Evolutionary conservation across 1,140 invertebrate genomes (phyloP), one percentile per base, ranked within the genome.

Genomic region (Hyposmocoma kahamanoa): DNA sequence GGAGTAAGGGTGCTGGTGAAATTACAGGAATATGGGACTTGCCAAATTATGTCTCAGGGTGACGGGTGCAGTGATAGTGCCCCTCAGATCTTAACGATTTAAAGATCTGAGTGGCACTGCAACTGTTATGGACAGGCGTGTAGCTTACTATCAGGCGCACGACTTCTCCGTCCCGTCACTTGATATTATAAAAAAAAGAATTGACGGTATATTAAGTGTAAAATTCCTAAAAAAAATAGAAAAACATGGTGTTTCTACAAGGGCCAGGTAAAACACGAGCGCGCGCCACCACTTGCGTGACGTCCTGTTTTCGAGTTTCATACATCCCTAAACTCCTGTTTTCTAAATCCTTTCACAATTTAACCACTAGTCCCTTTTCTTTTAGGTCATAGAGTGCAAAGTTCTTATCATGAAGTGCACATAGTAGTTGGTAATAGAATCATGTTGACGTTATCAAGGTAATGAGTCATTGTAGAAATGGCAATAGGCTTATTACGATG

Each of bases 391-490:
- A 62, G 46, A 34, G 50, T 50, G 22, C 17, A 53, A 45, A 46
- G 9, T 44, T 5, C 43, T 45, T 21, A 10, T 32, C 3, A 38
- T 18, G 1, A 24, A 8, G 18, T 15, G n/a, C 13, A 30, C 26
- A 10, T 13, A 18, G 42, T 22, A 9, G 19, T 13, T 49, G 22
- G 51, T 39, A 36, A 44, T 20, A 38, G 47, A 19, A 55, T 56
- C 50, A 30, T 49, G 49, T 48, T 56, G 54, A 59, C 58, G 67
- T 69, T 78, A 72, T 69, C 54, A 63, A 62, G 49, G 55, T 63
- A 65, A 72, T 76, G 72, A 73, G 61, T 79, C 70, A 75, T 63
- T 61, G 55, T 62, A 59, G 52, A 61, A 71, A 67, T 63, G 60
- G 55, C 49, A 43, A 48, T 51, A 26, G 24, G 24, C 49, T 63